A percentile compares a stretch with the other conserved stretches of the same genome.
phyloP scores from a whole-genome alignment of 2,888 invertebrate genomes.

The Eucriotettix oculatus region DNA sequence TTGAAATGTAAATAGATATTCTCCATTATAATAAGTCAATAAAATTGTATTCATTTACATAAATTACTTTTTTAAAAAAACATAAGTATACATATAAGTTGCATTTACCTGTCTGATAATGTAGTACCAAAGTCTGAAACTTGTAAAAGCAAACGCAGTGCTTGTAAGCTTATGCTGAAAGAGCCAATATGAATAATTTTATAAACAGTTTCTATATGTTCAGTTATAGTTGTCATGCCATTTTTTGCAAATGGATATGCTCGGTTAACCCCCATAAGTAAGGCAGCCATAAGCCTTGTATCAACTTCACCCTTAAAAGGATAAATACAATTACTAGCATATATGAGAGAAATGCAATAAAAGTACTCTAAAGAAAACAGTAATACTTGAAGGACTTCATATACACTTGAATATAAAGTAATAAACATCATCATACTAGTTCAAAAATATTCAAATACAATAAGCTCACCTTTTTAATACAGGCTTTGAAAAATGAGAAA shows the following conservation, averaged over 20 bases:
- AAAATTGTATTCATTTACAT: neutral
- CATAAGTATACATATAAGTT: neutral
- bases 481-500: conserved; percentile 88
- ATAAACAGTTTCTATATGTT: conserved; percentile 61
- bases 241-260: conserved; percentile 69
- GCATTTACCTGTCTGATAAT: conserved; percentile 36
- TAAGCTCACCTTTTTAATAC: conserved; percentile 51
- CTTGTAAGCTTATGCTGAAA: conserved; percentile 46
- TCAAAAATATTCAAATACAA: conserved; percentile 13
- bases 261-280: conserved; percentile 67
- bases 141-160: conserved; percentile 43
- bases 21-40: too few species aligned
- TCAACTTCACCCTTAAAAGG: conserved; percentile 50
- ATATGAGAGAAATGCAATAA: conserved; percentile 6
- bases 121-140: conserved; percentile 35
- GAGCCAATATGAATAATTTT: conserved; percentile 64
- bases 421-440: too few species aligned
- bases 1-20: too few species aligned
- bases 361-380: too few species aligned
- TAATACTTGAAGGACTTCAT: too few species aligned
- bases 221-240: conserved; percentile 33
- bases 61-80: neutral
- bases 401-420: too few species aligned
- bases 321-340: conserved; percentile 1
- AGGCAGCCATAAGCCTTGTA: conserved; percentile 65